phyloP scores from a whole-genome alignment of 1,140 invertebrate species.

The Cydia splendana region DNA sequence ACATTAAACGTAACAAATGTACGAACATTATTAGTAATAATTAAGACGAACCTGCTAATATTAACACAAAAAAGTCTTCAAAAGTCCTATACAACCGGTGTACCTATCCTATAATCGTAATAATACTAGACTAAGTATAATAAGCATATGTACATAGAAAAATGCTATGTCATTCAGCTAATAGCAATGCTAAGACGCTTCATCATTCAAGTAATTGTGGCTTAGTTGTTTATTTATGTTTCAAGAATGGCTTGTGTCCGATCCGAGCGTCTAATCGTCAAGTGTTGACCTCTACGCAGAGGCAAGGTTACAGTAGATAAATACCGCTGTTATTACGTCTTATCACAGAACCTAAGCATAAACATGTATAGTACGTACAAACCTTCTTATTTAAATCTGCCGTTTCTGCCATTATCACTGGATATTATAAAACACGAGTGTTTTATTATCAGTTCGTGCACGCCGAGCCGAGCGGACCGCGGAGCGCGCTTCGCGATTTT shows the following conservation, averaged over 20 bases:
- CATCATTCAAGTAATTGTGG: constrained; percentile 9
- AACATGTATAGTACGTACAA: constrained; percentile 36
- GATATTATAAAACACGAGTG: constrained; percentile 38
- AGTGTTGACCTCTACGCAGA: constrained; percentile 41
- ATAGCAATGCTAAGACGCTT: neutral
- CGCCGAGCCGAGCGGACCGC: neutral
- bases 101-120: neutral
- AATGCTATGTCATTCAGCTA: neutral
- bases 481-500: constrained; percentile 34
- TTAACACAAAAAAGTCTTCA: too few relatives aligned
- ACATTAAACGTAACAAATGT: too few relatives aligned
- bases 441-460: constrained; percentile 7
- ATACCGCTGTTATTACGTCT: constrained; percentile 35
- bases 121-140: neutral
- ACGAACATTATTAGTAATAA: too few relatives aligned
- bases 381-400: constrained; percentile 53
- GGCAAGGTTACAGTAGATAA: constrained; percentile 46
- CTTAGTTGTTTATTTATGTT: constrained; percentile 27
- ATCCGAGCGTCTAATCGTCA: neutral
- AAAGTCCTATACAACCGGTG: neutral
- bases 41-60: too few relatives aligned
- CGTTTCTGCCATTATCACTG: constrained; percentile 45
- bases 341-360: constrained; percentile 35
- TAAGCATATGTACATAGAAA: neutral
- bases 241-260: neutral